Evolutionary conservation across 2,113 vertebrate genomes (phyloP), one percentile per base, ranked within the genome.

Genomic region (Callipepla californica): DNA sequence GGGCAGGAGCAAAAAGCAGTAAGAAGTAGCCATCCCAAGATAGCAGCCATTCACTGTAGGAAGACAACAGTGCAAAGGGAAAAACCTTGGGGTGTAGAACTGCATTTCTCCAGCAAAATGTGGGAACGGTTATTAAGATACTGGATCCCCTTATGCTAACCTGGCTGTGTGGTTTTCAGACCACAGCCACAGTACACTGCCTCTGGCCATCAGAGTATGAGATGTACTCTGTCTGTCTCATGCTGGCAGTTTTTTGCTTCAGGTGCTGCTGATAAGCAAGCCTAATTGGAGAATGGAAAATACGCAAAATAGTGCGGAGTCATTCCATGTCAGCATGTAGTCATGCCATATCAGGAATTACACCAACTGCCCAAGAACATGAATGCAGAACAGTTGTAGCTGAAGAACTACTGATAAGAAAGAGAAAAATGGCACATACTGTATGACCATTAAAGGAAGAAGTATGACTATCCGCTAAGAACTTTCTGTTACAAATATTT

Each of bases 21-120:
- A 30, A 75, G 40, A 75, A 84, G 42, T 81, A 65, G 55, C 0
- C 28, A 11, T 34, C 8, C 30, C 21, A 58, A 83, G 47, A 36
- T 68, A 72, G 8, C 20, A 82, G 8, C 8, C 1, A 0, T 45
- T 69, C 57, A 18, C 20, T 42, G 11, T 7, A 8, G 5, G 8
- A 68, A 57, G 38, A 47, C 1, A 32, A 68, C 6, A 34, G 25
- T 72, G 34, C 6, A 36, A 85, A 57, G 36, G 8, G 22, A 63
- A 76, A 66, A 85, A 8, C 45, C 75, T 76, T 68, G 30, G 36
- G 40, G 34, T 23, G 32, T 25, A 88, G 51, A 53, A 51, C 21
- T 19, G 5, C 51, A 20, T 34, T 68, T 63, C 18, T 81, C 22
- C 26, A 13, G 9, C 4, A 68, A 73, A 89, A 91, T 15, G 26